Conservation (phyloP, 1,140 invertebrate species). For the Bombus breviceps region DNA sequence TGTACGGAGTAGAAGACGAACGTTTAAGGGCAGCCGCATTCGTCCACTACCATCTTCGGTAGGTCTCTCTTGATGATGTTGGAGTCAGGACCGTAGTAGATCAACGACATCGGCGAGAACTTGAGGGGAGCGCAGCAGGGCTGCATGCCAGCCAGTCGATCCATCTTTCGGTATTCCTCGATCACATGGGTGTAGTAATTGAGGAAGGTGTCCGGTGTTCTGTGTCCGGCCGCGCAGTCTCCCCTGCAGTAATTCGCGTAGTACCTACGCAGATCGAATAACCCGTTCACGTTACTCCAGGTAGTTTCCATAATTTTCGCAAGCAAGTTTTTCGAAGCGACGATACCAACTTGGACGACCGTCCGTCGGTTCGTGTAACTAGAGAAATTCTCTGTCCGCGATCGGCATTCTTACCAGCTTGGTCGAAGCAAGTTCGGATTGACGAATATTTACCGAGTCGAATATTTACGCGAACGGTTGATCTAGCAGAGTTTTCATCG, state of each 20-base stretch:
- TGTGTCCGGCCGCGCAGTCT: slow-evolving; percentile 88
- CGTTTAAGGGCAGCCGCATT: slow-evolving; percentile 95
- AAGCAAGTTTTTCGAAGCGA: too few relatives aligned
- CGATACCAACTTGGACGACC: too few relatives aligned
- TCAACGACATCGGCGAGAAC: slow-evolving; percentile 95
- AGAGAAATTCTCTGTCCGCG: too few relatives aligned
- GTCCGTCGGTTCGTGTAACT: too few relatives aligned
- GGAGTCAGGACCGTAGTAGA: slow-evolving; percentile 95
- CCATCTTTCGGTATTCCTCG: slow-evolving; percentile 92
- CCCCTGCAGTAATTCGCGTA: slow-evolving; percentile 97
- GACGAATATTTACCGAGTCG: too few relatives aligned
- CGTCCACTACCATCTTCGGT: slow-evolving; percentile 98
- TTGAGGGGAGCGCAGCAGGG: slow-evolving; percentile 97
- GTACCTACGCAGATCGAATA: slow-evolving; percentile 83
- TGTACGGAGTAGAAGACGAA: background rate
- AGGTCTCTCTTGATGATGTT: slow-evolving; percentile 97
- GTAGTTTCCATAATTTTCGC: too few relatives aligned
- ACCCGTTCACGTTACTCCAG: background rate
- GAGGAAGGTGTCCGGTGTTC: slow-evolving; percentile 92
- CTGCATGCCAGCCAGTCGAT: slow-evolving; percentile 89
- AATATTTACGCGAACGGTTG: too few relatives aligned
- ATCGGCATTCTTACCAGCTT: too few relatives aligned
- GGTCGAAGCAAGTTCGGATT: too few relatives aligned
- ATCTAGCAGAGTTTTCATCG: too few relatives aligned
- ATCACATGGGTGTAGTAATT: slow-evolving; percentile 95